phyloP scores from a whole-genome alignment of 2,113 vertebrate genomes.

The Sardina pilchardus region DNA sequence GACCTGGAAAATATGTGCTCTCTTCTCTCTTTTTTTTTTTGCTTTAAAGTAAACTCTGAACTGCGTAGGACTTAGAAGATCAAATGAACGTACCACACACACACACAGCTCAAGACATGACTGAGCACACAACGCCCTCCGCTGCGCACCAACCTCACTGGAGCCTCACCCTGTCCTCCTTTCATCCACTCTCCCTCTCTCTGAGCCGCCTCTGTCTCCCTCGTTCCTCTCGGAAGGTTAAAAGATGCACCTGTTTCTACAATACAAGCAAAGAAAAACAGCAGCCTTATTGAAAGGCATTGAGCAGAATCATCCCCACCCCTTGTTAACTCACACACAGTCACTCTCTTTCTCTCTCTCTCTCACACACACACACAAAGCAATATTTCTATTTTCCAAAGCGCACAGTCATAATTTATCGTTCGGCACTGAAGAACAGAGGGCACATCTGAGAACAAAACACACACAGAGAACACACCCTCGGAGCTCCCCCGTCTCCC shows the following conservation, averaged over 20 bases:
- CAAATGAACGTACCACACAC: not conserved
- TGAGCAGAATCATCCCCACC: not conserved
- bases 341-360: not conserved
- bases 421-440: not conserved
- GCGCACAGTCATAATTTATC: not conserved
- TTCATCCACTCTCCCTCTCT: not conserved
- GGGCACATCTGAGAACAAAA: not conserved
- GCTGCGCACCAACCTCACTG: not conserved
- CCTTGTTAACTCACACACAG: not conserved
- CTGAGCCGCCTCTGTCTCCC: not conserved
- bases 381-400: not conserved
- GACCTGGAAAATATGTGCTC: not conserved
- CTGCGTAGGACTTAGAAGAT: not conserved
- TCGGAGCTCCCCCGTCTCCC: not conserved
- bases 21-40: too few relatives aligned
- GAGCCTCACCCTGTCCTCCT: slow-evolving; percentile 9
- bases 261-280: not conserved
- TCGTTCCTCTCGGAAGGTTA: not conserved
- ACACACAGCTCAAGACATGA: not conserved
- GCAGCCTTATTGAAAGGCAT: slow-evolving; percentile 8
- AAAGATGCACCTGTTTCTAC: not conserved
- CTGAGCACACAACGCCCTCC: slow-evolving; percentile 27
- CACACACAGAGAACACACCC: slow-evolving; percentile 4
- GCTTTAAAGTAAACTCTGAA: slow-evolving; percentile 7
- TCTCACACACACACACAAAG: not conserved